Evolutionary conservation across 2,113 vertebrate genomes (phyloP).

Genomic region (Catagonus wagneri): DNA sequence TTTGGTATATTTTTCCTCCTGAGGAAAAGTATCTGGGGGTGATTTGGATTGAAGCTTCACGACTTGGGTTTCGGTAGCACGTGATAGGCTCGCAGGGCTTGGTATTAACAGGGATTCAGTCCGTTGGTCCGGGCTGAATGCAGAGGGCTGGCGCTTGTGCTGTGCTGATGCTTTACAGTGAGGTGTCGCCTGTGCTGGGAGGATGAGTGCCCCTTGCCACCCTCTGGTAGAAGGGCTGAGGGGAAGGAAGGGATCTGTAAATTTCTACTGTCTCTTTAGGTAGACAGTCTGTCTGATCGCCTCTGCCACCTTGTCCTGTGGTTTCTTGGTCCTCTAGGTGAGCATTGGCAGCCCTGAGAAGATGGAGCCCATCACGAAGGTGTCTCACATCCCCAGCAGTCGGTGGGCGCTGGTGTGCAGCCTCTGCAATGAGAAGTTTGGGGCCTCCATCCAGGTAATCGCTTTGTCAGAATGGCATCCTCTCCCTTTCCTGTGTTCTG

Average conservation of each 20-base stretch:
- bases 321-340: slow-evolving; percentile 87
- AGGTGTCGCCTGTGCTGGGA: neutral
- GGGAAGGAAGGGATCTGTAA: neutral
- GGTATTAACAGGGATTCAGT: neutral
- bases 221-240: neutral
- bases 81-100: neutral
- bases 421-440: slow-evolving; percentile 96
- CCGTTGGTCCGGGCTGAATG: neutral
- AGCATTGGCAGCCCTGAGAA: slow-evolving; percentile 99
- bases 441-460: slow-evolving; percentile 97
- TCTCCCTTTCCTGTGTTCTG: neutral
- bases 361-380: slow-evolving; percentile 99
- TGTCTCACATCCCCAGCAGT: slow-evolving; percentile 98
- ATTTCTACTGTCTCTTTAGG: neutral
- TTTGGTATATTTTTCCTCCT: slow-evolving; percentile 1
- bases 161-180: neutral
- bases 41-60: neutral
- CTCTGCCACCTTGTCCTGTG: neutral
- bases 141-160: accelerated
- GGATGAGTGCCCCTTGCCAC: neutral
- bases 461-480: accelerated
- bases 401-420: slow-evolving; percentile 98
- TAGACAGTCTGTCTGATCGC: neutral
- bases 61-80: neutral
- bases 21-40: neutral